phyloP scores from a whole-genome alignment of 2,113 vertebrate species.

The Sarotherodon lohbergeri region DNA sequence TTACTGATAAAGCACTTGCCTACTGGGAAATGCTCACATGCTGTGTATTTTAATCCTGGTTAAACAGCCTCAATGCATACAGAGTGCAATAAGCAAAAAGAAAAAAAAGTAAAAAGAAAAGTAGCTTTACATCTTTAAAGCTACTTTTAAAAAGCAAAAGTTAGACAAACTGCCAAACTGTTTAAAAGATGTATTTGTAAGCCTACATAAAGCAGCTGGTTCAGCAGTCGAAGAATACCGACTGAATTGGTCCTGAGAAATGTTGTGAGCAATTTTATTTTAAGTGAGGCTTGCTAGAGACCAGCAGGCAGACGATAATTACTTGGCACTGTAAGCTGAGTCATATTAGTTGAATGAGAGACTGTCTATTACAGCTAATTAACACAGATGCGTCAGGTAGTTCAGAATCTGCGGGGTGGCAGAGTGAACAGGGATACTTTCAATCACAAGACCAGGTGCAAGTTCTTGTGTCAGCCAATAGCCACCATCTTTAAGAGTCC shows the following conservation, averaged over 20 bases:
- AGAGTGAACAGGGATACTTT: background rate
- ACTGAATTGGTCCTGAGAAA: background rate
- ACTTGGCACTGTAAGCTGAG: constrained; percentile 20
- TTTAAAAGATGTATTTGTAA: background rate
- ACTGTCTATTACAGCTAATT: constrained; percentile 2
- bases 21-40: background rate
- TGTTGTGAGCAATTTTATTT: background rate
- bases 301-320: constrained; percentile 18
- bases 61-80: background rate
- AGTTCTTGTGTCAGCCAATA: background rate
- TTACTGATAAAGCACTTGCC: background rate
- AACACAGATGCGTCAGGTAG: constrained; percentile 18
- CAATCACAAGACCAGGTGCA: background rate
- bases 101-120: background rate
- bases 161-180: background rate
- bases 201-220: background rate
- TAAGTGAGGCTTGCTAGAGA: background rate
- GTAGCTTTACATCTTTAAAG: background rate
- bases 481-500: background rate
- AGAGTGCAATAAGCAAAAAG: background rate
- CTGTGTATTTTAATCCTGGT: background rate
- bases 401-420: background rate
- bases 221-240: background rate
- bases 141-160: background rate
- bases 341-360: constrained; percentile 17